phyloP scores from a whole-genome alignment of 2,888 invertebrate genomes.

The Drosophila rubida region DNA sequence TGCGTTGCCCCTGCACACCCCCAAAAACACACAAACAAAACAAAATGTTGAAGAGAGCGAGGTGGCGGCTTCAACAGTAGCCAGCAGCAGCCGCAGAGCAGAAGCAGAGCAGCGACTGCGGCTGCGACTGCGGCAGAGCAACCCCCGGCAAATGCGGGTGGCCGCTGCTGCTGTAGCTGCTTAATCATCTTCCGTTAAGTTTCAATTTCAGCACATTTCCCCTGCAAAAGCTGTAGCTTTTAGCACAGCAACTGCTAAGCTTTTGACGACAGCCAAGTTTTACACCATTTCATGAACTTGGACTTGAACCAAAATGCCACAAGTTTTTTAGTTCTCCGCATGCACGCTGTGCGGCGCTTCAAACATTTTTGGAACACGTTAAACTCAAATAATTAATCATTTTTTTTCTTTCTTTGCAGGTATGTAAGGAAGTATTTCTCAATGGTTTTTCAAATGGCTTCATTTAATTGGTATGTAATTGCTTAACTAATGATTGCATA shows the following conservation, averaged over 20 bases:
- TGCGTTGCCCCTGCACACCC: constrained; percentile 40
- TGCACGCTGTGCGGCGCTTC: constrained; percentile 26
- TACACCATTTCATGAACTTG: constrained; percentile 6
- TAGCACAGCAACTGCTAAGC: constrained; percentile 17
- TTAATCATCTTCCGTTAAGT: constrained; percentile 30
- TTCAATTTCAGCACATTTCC: constrained; percentile 23
- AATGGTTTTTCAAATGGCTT: constrained; percentile 42
- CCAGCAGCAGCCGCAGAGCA: constrained; percentile 13
- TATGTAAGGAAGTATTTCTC: constrained; percentile 13
- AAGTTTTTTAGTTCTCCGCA: not conserved
- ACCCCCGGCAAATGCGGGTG: constrained; percentile 50
- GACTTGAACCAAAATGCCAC: constrained; percentile 30
- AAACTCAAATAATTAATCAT: not conserved
- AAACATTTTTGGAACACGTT: not conserved
- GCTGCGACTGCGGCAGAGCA: constrained; percentile 39
- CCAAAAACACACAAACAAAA: constrained; percentile 49
- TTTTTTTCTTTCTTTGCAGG: constrained; percentile 42
- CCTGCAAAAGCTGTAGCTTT: constrained; percentile 31
- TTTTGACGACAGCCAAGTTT: constrained; percentile 29
- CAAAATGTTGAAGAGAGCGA: constrained; percentile 44
- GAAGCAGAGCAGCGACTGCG: constrained; percentile 16
- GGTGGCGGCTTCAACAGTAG: constrained; percentile 41
- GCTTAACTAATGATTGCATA: not conserved
- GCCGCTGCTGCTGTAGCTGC: constrained; percentile 20
- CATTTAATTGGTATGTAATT: constrained; percentile 36